phyloP scores from a whole-genome alignment of 2,113 vertebrate genomes.

The Strix aluco region DNA sequence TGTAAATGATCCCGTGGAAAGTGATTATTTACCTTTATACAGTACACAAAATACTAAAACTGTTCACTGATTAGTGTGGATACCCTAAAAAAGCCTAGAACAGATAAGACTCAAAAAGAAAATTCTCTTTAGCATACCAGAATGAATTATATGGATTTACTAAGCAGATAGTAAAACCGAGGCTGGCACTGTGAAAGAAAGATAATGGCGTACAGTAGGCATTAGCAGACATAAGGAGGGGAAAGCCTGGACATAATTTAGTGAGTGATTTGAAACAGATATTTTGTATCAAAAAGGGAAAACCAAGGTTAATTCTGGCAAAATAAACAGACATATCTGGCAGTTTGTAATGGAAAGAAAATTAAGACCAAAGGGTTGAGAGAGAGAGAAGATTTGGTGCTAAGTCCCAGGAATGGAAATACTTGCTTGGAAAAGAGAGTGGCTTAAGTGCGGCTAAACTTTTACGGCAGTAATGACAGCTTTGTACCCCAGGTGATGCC shows the following conservation, averaged over 20 bases:
- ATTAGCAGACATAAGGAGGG: not conserved
- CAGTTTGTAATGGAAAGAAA: not conserved
- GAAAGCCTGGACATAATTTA: not conserved
- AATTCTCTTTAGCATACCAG: conserved; percentile 9
- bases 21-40: not conserved
- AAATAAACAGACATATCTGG: not conserved
- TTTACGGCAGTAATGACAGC: not conserved
- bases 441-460: not conserved
- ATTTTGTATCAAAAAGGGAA: conserved; percentile 22
- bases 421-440: not conserved
- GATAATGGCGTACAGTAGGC: not conserved
- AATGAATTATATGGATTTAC: conserved; percentile 49
- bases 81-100: conserved; percentile 28
- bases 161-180: not conserved
- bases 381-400: not conserved
- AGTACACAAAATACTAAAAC: not conserved
- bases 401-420: not conserved
- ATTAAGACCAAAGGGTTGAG: not conserved
- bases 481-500: not conserved
- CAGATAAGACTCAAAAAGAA: conserved; percentile 21
- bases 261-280: conserved; percentile 20
- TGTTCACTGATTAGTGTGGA: not conserved
- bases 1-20: not conserved
- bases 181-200: conserved; percentile 5
- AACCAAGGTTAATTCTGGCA: not conserved